Conservation (phyloP, 1,140 invertebrate species). For the Oryzaephilus surinamensis region DNA sequence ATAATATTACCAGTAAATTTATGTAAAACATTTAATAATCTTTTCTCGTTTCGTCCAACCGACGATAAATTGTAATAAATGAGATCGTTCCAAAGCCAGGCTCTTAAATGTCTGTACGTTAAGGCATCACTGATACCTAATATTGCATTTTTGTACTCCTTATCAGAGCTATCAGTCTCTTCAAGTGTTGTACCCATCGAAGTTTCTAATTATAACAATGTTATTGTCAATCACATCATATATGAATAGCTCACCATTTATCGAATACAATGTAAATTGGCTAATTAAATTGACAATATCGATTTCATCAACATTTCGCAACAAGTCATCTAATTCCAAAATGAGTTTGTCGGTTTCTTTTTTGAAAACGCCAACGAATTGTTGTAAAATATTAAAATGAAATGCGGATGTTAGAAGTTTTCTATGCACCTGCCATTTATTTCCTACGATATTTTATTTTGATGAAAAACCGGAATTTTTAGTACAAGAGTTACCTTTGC, state of each 20-base stretch:
- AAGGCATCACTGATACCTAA: no score
- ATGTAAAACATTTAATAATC: slow-evolving; percentile 46
- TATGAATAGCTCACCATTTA: slow-evolving; percentile 24
- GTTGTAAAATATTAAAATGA: slow-evolving; percentile 71
- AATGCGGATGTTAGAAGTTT: slow-evolving; percentile 73
- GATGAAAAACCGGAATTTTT: no score
- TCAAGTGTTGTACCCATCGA: slow-evolving; percentile 69
- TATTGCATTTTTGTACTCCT: slow-evolving; percentile 43
- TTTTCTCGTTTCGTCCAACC: slow-evolving; percentile 37
- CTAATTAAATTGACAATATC: slow-evolving; percentile 45
- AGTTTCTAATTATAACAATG: slow-evolving; percentile 58
- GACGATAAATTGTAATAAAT: slow-evolving; percentile 41
- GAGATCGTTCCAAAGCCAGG: slow-evolving; percentile 45
- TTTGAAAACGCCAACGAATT: slow-evolving; percentile 56
- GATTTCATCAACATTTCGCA: slow-evolving; percentile 35
- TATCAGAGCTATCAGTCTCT: no score
- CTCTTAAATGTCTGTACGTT: slow-evolving; percentile 52
- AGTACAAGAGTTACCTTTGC: no score
- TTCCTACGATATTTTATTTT: no score
- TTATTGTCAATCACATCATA: not conserved
- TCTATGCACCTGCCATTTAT: slow-evolving; percentile 60
- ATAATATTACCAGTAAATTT: slow-evolving; percentile 44
- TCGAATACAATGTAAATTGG: slow-evolving; percentile 50
- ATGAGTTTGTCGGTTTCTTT: slow-evolving; percentile 47
- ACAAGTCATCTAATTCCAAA: slow-evolving; percentile 37